Conservation (phyloP, 2,797 vertebrate species). For the Aldrovandia affinis region DNA sequence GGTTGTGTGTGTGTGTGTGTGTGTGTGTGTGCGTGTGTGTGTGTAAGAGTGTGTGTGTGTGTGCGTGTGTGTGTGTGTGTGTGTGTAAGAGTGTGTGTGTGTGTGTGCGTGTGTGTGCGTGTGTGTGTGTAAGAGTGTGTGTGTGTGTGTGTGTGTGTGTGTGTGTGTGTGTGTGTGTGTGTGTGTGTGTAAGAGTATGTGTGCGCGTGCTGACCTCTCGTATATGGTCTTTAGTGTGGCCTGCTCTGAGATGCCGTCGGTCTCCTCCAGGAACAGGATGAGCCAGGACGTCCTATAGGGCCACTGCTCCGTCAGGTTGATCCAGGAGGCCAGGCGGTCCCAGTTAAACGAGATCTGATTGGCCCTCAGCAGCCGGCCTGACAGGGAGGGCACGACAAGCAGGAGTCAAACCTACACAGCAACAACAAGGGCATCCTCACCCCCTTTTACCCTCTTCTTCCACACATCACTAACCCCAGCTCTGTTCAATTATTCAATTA, state of each 20-base stretch:
- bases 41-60: neutral
- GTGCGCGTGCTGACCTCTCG: slow-evolving; percentile 77
- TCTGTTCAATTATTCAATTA: neutral
- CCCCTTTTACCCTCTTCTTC: neutral
- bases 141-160: neutral
- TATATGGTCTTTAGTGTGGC: slow-evolving; percentile 90
- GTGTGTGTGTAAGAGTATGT: neutral
- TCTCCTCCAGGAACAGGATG: slow-evolving; percentile 92
- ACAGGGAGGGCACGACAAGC: neutral
- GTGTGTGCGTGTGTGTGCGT: neutral
- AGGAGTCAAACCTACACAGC: neutral
- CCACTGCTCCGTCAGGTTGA: slow-evolving; percentile 98
- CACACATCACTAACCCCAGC: neutral
- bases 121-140: neutral
- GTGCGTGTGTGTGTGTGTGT: too few species aligned
- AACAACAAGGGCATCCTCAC: neutral
- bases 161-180: neutral
- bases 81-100: neutral
- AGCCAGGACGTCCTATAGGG: slow-evolving; percentile 96
- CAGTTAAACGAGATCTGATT: slow-evolving; percentile 97
- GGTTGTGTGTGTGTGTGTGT: neutral
- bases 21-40: neutral
- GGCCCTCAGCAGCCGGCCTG: slow-evolving; percentile 90
- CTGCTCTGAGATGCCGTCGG: slow-evolving; percentile 86
- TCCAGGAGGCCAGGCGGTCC: slow-evolving; percentile 96